Conservation (phyloP, 2,113 vertebrate species). For the Trinectes maculatus region DNA sequence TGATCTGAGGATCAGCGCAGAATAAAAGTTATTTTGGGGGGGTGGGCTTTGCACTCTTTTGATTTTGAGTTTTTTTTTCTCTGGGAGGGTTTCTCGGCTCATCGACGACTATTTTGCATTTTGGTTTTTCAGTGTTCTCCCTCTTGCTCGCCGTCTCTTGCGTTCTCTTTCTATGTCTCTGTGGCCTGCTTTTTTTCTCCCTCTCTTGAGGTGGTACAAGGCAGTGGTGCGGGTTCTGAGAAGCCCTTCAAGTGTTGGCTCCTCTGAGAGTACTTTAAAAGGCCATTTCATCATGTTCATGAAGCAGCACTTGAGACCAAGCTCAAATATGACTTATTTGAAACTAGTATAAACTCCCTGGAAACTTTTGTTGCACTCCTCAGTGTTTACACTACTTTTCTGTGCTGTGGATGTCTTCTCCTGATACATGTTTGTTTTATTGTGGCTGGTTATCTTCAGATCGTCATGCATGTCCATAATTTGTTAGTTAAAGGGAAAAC, state of each 20-base stretch:
- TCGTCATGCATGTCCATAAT: slow-evolving; percentile 35
- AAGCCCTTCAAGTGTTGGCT: slow-evolving; percentile 81
- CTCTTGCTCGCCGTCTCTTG: slow-evolving; percentile 59
- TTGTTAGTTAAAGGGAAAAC: slow-evolving; percentile 44
- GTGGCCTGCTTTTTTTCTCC: slow-evolving; percentile 66
- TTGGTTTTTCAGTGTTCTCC: slow-evolving; percentile 65
- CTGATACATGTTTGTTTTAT: slow-evolving; percentile 41
- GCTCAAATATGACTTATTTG: slow-evolving; percentile 76
- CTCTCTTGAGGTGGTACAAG: slow-evolving; percentile 76
- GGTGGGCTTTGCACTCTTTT: slow-evolving; percentile 65
- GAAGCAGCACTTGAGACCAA: slow-evolving; percentile 73
- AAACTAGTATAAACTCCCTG: slow-evolving; percentile 75
- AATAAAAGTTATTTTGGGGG: slow-evolving; percentile 65
- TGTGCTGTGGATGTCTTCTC: slow-evolving; percentile 26
- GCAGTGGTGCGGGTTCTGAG: slow-evolving; percentile 80
- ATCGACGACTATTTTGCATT: slow-evolving; percentile 73
- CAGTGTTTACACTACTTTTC: slow-evolving; percentile 48
- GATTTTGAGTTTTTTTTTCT: slow-evolving; percentile 75
- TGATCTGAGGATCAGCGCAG: slow-evolving; percentile 76
- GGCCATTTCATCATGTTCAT: slow-evolving; percentile 80
- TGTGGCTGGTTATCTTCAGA: slow-evolving; percentile 28
- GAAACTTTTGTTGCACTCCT: slow-evolving; percentile 71
- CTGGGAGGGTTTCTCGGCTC: slow-evolving; percentile 62
- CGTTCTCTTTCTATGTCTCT: slow-evolving; percentile 65
- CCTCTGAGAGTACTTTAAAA: slow-evolving; percentile 82